Conservation (phyloP, 1,140 invertebrate species). For the Zaprionus africanus region DNA sequence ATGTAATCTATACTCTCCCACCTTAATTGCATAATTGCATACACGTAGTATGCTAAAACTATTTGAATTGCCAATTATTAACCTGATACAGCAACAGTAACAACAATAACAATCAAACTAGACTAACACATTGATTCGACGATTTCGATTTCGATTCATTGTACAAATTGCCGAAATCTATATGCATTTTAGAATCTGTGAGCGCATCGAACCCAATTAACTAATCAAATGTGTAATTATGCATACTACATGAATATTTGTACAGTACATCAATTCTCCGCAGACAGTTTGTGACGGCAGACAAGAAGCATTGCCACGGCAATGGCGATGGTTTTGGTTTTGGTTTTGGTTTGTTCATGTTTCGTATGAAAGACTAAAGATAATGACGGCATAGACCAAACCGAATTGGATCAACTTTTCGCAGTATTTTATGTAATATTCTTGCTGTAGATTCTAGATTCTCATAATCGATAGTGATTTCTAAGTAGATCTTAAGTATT, state of each 20-base stretch:
- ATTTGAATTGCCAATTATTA: conserved; percentile 14
- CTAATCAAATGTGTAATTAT: conserved; percentile 32
- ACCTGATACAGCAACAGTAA: background rate
- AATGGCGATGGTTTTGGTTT: background rate
- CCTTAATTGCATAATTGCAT: conserved; percentile 10
- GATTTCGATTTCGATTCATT: conserved; percentile 30
- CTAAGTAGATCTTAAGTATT: conserved; percentile 28
- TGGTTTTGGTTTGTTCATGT: conserved; percentile 78
- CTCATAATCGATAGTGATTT: conserved; percentile 16
- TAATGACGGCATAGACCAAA: conserved; percentile 9
- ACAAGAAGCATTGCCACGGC: background rate
- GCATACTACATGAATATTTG: conserved; percentile 18
- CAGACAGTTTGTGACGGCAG: conserved; percentile 21
- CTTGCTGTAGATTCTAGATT: conserved; percentile 34
- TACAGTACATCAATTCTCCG: conserved; percentile 14
- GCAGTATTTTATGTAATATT: conserved; percentile 23
- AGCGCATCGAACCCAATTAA: conserved; percentile 31
- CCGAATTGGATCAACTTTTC: conserved; percentile 32
- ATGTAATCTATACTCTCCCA: conserved; percentile 29
- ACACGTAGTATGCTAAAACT: conserved; percentile 21
- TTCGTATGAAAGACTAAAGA: conserved; percentile 52
- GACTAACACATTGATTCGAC: conserved; percentile 3
- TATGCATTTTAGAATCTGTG: conserved; percentile 44
- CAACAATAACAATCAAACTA: conserved; percentile 1
- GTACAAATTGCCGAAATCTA: conserved; percentile 42